Evolutionary conservation across 1,140 invertebrate genomes (phyloP).

Genomic region (Drosophila auraria): DNA sequence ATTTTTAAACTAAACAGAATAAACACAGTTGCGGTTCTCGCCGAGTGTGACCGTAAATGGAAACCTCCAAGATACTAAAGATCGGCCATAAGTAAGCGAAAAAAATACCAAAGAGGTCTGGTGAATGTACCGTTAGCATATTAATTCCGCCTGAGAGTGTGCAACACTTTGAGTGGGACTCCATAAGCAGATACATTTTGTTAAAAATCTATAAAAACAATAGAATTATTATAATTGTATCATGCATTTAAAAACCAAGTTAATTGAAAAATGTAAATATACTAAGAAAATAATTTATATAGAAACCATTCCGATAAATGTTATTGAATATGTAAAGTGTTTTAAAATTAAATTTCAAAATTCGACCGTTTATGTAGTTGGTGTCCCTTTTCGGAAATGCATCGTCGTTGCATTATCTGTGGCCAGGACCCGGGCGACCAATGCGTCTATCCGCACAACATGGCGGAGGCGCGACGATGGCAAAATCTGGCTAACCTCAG

Average conservation of each 20-base stretch:
- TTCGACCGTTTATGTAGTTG: constrained; percentile 37
- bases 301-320: constrained; percentile 12
- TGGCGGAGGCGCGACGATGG: constrained; percentile 51
- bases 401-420: constrained; percentile 64
- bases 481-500: constrained; percentile 25
- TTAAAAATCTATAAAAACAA: too few relatives aligned
- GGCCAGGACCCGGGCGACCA: constrained; percentile 34
- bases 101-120: background rate
- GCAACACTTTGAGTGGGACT: background rate
- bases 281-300: background rate
- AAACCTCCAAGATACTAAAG: background rate
- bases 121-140: background rate
- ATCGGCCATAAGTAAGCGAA: background rate
- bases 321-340: constrained; percentile 21
- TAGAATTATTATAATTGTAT: too few relatives aligned
- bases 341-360: constrained; percentile 48
- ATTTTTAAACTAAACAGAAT: constrained; percentile 50
- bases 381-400: constrained; percentile 44
- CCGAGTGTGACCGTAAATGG: background rate
- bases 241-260: too few relatives aligned
- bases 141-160: background rate
- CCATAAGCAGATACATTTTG: too few relatives aligned
- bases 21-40: constrained; percentile 11
- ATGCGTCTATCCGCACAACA: constrained; percentile 39
- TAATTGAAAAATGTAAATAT: background rate